These are phyloP conservation scores for Eupithecia pulchellata DNA, from an alignment of 2,888 invertebrate species.

Conservation along the genomic window DNA sequence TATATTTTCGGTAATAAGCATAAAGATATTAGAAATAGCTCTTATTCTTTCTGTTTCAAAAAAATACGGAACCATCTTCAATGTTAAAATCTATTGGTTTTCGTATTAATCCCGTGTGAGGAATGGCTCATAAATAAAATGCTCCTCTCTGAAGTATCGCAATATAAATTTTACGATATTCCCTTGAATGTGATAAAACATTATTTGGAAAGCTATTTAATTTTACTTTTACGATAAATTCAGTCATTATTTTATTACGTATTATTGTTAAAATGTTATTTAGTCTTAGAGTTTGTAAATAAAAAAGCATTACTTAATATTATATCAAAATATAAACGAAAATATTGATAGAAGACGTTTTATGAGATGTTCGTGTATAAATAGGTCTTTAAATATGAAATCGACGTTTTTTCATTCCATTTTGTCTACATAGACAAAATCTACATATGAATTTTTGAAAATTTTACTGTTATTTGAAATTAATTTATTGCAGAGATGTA, in stretches of 20 bases:
- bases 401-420: no score
- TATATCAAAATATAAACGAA: background rate
- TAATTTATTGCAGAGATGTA: no score
- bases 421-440: no score
- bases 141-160: slow-evolving; percentile 52
- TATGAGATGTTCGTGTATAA: background rate
- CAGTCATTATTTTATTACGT: slow-evolving; percentile 70
- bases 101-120: slow-evolving; percentile 14
- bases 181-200: slow-evolving; percentile 59
- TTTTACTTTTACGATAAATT: slow-evolving; percentile 57
- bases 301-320: slow-evolving; percentile 49
- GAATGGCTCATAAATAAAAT: slow-evolving; percentile 22
- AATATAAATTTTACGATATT: slow-evolving; percentile 54
- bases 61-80: slow-evolving; percentile 12
- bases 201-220: slow-evolving; percentile 53
- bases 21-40: background rate
- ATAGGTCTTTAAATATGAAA: no score
- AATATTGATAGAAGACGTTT: background rate
- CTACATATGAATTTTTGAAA: no score
- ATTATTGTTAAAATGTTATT: slow-evolving; percentile 64
- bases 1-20: background rate
- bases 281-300: slow-evolving; percentile 64
- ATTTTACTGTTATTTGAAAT: no score
- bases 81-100: slow-evolving; percentile 11
- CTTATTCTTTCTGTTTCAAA: background rate